Base-by-base conservation (phyloP, 2,113 vertebrate genomes). In the Plotosus lineatus region DNA sequence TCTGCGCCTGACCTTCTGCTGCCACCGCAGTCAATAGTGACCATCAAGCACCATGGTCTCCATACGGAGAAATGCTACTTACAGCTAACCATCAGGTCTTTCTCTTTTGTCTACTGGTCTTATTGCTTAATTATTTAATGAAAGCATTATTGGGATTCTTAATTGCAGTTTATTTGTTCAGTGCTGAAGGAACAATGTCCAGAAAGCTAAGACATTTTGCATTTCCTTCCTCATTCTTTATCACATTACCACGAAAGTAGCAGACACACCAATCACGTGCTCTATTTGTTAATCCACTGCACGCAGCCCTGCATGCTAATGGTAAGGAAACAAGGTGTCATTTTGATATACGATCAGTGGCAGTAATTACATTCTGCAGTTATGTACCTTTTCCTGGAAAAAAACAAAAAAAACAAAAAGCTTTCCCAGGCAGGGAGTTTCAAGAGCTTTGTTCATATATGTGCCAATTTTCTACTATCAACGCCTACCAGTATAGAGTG, bases 1-100 rank as follows among this genome's bases (percentile, higher is more conserved):
- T 96, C 94, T 92, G 94, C 94, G 93, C 94, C 94, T 95, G 95
- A 97, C 96, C 95, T 95, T 94, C 91, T 94, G 93, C 89, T 92
- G 94, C 94, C 95, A 92, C 93, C 90, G 92, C 92, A 95, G 95
- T 97, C 95, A 93, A 95, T 95, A 95, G 91, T 91, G 94, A 93
- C 95, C 93, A 90, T 91, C 91, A 91, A 92, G 94, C 89, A 94
- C 91, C 90, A 92, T 88, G 89, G 85, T 87, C 89, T 90, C 86
- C 87, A 90, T 85, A 87, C 87, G 79, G 86, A 90, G 87, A 88
- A 90, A 90, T 89, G 87, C 90, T 87, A 88, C 83, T 85, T 81
- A 81, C 82, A 77, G 88, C 86, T 83, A 60, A 61, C 58, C 85
- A 83, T 83, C 90, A 92, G 89, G 88, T 87, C 90, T 87, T 88